Percentiles rank a stretch among this genome's conserved stretches.
phyloP scores from a whole-genome alignment of 2,888 invertebrate species.

The Sinotaia quadrata region DNA sequence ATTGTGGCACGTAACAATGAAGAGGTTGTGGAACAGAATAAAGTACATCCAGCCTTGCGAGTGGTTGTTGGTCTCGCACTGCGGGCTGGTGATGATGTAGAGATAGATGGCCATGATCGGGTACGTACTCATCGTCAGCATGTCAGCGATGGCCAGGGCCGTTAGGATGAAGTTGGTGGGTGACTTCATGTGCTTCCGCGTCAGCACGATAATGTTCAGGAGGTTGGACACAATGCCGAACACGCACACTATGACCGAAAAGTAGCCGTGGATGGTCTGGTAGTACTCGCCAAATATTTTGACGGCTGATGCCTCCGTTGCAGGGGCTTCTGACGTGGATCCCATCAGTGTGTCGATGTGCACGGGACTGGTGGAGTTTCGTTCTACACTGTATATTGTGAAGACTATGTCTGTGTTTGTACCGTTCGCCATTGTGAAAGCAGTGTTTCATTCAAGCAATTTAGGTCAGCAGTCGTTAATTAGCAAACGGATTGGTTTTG shows the following conservation, averaged over 20 bases:
- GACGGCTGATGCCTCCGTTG: constrained; percentile 36
- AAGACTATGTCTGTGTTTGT: background rate
- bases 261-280: constrained; percentile 83
- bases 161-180: constrained; percentile 94
- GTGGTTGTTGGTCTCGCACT: constrained; percentile 44
- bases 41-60: constrained; percentile 68
- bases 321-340: background rate
- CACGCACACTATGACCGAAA: constrained; percentile 88
- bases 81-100: constrained; percentile 55
- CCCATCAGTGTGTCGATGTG: constrained; percentile 9
- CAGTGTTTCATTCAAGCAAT: background rate
- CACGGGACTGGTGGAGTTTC: constrained; percentile 23
- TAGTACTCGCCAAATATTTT: constrained; percentile 55
- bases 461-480: background rate
- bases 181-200: constrained; percentile 88
- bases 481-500: no score
- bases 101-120: constrained; percentile 76
- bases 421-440: constrained; percentile 23
- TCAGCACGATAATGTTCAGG: constrained; percentile 90
- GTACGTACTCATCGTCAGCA: constrained; percentile 91
- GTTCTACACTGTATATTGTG: constrained; percentile 5
- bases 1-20: constrained; percentile 78
- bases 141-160: constrained; percentile 87
- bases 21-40: constrained; percentile 64
- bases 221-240: constrained; percentile 93